phyloP scores from a whole-genome alignment of 2,113 vertebrate genomes.

The Tringa solitaria region DNA sequence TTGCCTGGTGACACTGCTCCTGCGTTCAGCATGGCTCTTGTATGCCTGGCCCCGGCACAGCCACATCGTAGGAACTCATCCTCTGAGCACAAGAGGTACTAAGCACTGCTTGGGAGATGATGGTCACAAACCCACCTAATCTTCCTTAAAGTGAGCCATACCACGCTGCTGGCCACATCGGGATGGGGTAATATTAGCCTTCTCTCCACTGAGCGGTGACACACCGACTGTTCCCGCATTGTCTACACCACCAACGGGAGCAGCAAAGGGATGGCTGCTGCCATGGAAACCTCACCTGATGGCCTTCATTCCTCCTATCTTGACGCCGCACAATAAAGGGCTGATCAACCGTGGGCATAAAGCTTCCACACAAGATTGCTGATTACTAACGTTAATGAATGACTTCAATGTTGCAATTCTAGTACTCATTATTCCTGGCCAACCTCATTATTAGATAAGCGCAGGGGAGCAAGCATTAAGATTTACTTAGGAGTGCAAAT shows the following conservation, averaged over 20 bases:
- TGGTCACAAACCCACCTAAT: neutral
- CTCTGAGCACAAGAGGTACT: neutral
- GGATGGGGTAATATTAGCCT: neutral
- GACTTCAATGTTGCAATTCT: conserved; percentile 43
- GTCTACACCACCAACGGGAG: conserved; percentile 9
- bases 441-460: conserved; percentile 67
- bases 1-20: rapidly evolving
- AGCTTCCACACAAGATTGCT: conserved; percentile 48
- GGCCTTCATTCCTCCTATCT: conserved; percentile 46
- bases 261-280: conserved; percentile 63
- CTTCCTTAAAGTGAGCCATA: neutral
- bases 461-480: conserved; percentile 42
- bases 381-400: conserved; percentile 68
- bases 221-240: conserved; percentile 2
- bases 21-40: neutral
- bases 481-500: conserved; percentile 54
- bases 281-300: conserved; percentile 75
- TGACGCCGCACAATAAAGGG: neutral
- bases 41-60: neutral
- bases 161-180: neutral
- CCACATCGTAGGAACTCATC: neutral
- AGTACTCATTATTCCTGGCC: conserved; percentile 36
- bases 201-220: conserved; percentile 28
- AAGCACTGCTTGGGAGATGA: neutral
- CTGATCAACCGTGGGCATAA: conserved; percentile 28